Percentiles rank a stretch among this genome's conserved stretches.
Evolutionary conservation across 1,140 invertebrate species (phyloP).

Genomic region (Hestina assimilis): DNA sequence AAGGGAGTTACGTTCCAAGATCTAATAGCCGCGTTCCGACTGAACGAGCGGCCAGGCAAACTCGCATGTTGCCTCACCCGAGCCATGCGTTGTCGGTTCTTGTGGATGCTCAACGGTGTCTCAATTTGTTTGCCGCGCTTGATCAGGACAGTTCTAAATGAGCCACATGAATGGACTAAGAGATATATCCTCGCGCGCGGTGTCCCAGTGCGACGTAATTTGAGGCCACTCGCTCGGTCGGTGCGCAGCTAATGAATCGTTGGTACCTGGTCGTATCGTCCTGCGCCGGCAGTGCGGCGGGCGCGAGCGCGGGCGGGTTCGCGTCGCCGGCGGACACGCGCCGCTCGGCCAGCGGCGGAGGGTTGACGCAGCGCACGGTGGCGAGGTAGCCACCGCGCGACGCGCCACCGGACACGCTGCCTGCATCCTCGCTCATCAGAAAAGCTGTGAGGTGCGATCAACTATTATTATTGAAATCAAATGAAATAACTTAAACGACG

Average conservation of each 20-base stretch:
- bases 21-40: too few relatives aligned
- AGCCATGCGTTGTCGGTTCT: too few relatives aligned
- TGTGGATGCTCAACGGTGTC: too few relatives aligned
- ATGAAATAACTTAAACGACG: not conserved
- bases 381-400: slow-evolving; percentile 67
- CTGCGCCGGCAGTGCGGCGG: slow-evolving; percentile 43
- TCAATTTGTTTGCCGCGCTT: too few relatives aligned
- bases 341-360: slow-evolving; percentile 68
- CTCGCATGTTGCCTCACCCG: too few relatives aligned
- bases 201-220: too few relatives aligned
- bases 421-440: slow-evolving; percentile 57
- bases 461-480: too few relatives aligned
- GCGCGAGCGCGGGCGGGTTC: slow-evolving; percentile 35
- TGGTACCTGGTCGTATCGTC: slow-evolving; percentile 43
- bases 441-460: slow-evolving; percentile 57
- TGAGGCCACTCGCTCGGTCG: too few relatives aligned
- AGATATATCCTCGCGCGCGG: too few relatives aligned
- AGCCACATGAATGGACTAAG: too few relatives aligned
- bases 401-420: not conserved
- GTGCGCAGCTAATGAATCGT: not conserved
- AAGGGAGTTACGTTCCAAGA: not conserved
- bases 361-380: slow-evolving; percentile 75
- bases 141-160: too few relatives aligned
- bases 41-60: too few relatives aligned
- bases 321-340: slow-evolving; percentile 67